phyloP scores from a whole-genome alignment of 2,113 vertebrate genomes.

The Alligator mississippiensis region DNA sequence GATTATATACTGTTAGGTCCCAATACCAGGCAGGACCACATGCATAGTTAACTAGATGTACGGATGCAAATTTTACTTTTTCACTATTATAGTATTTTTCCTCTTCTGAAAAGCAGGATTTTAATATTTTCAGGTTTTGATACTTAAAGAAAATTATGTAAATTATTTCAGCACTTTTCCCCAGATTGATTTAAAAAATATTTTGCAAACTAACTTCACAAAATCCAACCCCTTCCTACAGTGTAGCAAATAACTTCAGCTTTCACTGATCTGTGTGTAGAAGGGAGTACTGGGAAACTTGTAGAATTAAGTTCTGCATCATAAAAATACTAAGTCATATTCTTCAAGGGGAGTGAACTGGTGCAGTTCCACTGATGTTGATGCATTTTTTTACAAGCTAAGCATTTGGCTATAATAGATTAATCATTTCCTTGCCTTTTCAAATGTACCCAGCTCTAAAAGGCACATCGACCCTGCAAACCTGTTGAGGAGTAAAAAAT shows the following conservation, averaged over 20 bases:
- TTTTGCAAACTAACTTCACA: neutral
- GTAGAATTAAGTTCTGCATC: neutral
- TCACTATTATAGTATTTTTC: neutral
- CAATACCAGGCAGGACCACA: neutral
- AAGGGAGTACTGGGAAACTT: neutral
- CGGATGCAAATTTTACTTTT: fast-evolving
- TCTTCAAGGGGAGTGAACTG: neutral
- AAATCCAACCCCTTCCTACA: neutral
- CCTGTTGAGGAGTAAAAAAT: neutral
- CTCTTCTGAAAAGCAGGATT: neutral
- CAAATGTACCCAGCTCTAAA: neutral
- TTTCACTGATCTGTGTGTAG: neutral
- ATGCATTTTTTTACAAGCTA: neutral
- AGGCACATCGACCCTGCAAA: neutral
- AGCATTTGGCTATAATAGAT: neutral
- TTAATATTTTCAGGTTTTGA: neutral
- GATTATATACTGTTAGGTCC: neutral
- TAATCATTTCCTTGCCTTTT: neutral
- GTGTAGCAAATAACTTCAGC: neutral
- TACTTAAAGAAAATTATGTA: too few species aligned
- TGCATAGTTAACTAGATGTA: fast-evolving
- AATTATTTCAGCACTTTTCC: too few species aligned
- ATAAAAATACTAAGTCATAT: fast-evolving
- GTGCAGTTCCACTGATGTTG: neutral
- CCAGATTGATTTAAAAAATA: neutral